Conservation (phyloP, 2,797 vertebrate species). For the Microchirus variegatus region DNA sequence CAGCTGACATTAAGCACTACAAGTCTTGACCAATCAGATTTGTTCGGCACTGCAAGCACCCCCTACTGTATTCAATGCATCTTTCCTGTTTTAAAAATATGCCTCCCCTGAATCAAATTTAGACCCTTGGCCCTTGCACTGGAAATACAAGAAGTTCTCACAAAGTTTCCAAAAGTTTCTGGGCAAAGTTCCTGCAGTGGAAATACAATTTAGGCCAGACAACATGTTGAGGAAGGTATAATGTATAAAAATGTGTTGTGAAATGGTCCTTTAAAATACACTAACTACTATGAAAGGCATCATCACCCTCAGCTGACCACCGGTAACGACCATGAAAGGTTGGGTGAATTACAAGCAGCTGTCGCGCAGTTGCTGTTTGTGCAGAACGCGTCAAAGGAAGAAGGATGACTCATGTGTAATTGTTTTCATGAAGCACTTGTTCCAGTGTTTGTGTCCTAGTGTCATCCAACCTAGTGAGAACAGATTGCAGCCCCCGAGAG, state of each 20-base stretch:
- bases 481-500: constrained; percentile 37
- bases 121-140: too few species aligned
- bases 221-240: not conserved
- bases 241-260: not conserved
- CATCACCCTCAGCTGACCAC: not conserved
- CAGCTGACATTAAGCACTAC: too few species aligned
- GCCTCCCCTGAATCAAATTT: too few species aligned
- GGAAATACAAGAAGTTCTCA: too few species aligned
- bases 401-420: constrained; percentile 37
- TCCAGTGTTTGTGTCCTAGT: constrained; percentile 12
- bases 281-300: not conserved
- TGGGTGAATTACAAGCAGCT: not conserved
- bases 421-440: constrained; percentile 29
- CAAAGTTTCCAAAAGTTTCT: too few species aligned
- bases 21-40: too few species aligned
- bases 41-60: too few species aligned
- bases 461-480: constrained; percentile 39
- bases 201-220: too few species aligned
- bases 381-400: constrained; percentile 29
- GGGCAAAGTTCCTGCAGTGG: too few species aligned
- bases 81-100: too few species aligned
- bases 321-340: constrained; percentile 2
- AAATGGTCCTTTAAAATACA: not conserved
- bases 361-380: constrained; percentile 7
- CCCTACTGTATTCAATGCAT: too few species aligned